A percentile compares a stretch with the other conserved stretches of the same genome.
phyloP scores from a whole-genome alignment of 2,113 vertebrate genomes.

The Pachypanchax playfairii region DNA sequence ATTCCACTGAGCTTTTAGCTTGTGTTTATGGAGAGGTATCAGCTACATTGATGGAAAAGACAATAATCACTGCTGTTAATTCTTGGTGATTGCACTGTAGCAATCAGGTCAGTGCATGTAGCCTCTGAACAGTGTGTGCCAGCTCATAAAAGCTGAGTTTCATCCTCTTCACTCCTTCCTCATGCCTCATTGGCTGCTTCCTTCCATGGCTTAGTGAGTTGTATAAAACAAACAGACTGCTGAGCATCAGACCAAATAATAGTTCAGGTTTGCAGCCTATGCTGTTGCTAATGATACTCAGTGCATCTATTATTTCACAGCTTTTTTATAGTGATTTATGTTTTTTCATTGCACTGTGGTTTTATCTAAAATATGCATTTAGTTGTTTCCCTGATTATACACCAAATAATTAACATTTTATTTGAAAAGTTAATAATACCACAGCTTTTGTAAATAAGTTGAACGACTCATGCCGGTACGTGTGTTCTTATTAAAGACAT shows the following conservation, averaged over 20 bases:
- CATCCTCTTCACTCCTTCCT: constrained; percentile 27
- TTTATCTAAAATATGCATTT: neutral
- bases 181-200: constrained; percentile 39
- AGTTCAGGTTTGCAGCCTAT: constrained; percentile 21
- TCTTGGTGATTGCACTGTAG: constrained; percentile 7
- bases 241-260: constrained; percentile 38
- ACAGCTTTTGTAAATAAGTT: too few relatives aligned
- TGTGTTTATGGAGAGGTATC: constrained; percentile 1
- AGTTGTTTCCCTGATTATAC: neutral
- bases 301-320: constrained; percentile 1
- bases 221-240: constrained; percentile 46
- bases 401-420: neutral
- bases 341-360: neutral
- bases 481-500: too few relatives aligned
- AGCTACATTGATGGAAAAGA: constrained; percentile 12
- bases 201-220: constrained; percentile 26
- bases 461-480: too few relatives aligned
- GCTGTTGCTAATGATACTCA: constrained; percentile 17
- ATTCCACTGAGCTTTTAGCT: neutral
- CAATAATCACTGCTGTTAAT: constrained; percentile 14
- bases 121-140: constrained; percentile 13
- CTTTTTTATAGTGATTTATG: neutral
- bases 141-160: constrained; percentile 21
- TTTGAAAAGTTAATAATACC: neutral
- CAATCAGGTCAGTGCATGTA: constrained; percentile 16